Evolutionary conservation across 2,113 vertebrate genomes (phyloP).

Genomic region (Zingel zingel): DNA sequence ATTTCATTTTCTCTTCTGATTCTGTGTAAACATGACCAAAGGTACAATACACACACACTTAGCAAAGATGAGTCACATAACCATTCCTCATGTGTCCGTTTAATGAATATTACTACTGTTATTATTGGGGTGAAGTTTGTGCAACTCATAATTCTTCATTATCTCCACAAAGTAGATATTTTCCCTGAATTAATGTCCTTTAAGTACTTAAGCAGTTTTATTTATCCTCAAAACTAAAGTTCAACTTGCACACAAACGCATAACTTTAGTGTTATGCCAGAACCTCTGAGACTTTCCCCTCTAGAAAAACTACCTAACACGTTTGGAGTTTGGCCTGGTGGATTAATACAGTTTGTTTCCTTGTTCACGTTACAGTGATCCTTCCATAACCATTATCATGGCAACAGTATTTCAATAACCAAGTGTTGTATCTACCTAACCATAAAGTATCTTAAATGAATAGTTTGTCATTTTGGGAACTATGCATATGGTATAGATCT

Average conservation of each 20-base stretch:
- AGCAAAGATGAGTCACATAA: constrained; percentile 35
- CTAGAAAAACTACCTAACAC: background rate
- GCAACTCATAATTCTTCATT: constrained; percentile 76
- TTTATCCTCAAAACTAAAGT: constrained; percentile 6
- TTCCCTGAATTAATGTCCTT: constrained; percentile 51
- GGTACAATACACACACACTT: constrained; percentile 24
- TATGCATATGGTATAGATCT: background rate
- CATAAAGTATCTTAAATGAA: background rate
- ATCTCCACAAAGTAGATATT: constrained; percentile 70
- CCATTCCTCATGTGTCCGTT: constrained; percentile 33
- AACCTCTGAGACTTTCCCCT: background rate
- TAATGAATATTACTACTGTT: constrained; percentile 2
- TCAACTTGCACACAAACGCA: background rate
- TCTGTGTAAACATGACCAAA: constrained; percentile 41
- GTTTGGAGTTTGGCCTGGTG: background rate
- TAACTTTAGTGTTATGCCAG: background rate
- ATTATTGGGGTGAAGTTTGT: constrained; percentile 41
- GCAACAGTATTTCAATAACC: background rate
- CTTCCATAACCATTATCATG: background rate
- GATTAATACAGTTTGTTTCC: background rate
- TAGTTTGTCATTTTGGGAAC: background rate
- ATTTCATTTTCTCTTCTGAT: background rate
- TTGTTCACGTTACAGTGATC: background rate
- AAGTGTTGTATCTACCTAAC: background rate
- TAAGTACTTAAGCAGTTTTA: background rate